Conservation (phyloP, 2,888 invertebrate species). For the Apamea crenata region DNA sequence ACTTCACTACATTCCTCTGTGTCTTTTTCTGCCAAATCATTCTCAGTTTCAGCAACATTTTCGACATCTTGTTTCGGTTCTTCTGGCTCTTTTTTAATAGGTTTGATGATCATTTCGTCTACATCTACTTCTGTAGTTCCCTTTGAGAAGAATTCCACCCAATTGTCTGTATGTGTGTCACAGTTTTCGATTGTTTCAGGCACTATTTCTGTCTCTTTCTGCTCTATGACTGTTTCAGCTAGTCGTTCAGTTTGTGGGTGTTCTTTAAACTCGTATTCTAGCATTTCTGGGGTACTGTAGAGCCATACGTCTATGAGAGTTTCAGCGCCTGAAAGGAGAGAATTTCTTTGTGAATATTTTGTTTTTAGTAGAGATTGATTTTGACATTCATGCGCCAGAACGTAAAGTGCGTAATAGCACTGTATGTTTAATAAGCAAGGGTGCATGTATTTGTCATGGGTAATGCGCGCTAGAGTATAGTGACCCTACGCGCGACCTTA, state of each 20-base stretch:
- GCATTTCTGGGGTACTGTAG: conserved; percentile 87
- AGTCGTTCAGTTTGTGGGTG: conserved; percentile 55
- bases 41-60: conserved; percentile 28
- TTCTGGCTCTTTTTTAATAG: conserved; percentile 75
- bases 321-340: conserved; percentile 92
- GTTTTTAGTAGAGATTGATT: background rate
- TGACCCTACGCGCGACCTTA: background rate
- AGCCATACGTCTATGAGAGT: conserved; percentile 94
- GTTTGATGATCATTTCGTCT: conserved; percentile 86
- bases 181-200: conserved; percentile 45
- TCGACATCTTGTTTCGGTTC: conserved; percentile 64
- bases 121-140: conserved; percentile 82
- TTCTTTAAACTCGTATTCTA: conserved; percentile 81
- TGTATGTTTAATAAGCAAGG: background rate
- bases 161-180: conserved; percentile 74
- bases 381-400: background rate
- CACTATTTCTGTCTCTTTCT: conserved; percentile 30
- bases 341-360: background rate
- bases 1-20: conserved; percentile 31
- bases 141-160: conserved; percentile 86
- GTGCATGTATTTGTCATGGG: background rate
- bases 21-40: conserved; percentile 44
- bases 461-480: background rate
- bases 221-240: conserved; percentile 42
- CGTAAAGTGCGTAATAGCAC: background rate